Base-by-base conservation (phyloP, 2,113 vertebrate genomes). In the Epinephelus cyanopodus region DNA sequence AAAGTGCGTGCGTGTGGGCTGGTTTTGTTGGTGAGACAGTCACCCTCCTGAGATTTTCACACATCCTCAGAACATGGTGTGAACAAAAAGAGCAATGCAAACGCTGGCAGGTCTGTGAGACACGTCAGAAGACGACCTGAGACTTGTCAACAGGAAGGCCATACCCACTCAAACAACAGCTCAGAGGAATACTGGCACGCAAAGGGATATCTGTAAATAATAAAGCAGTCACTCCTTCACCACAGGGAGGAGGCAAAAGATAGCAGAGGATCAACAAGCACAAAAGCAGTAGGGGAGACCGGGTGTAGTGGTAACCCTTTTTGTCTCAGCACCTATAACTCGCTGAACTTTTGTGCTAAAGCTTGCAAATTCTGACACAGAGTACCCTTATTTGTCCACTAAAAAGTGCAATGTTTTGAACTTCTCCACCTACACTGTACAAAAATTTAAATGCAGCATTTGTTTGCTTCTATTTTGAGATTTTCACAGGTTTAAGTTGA, bases 61-160 rank as follows among this genome's bases (percentile, higher is more conserved):
- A 84, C 78, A 23, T 65, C 52, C 66, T 61, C 47, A 23, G 61
- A 74, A 85, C 65, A 75, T 42, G 74, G 68, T 61, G 74, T 62
- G 74, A 74, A 74, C 37, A 57, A 54, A 58, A 58, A 76, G 68
- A 39, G 23, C 65, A 52, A 45, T 13, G 17, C 29, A n/a, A 3
- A 73, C 64, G 64, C 27, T 0, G 23, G 48, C 77, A 82, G 76
- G 68, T 68, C 61, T 64, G 77, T n/a, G 56, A n/a, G 15, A 67
- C 48, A 21, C 23, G 66, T 66, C 39, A 48, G 33, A 60, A 27
- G 61, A 58, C 13, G 71, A 69, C 15, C 61, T 11, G 50, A 68
- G 27, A 52, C 54, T n/a, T 29, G 14, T 25, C 25, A 48, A 61
- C 19, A 56, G 50, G 14, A 54, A 60, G 69, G 19, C 13, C 37